Conservation (phyloP, 2,888 invertebrate genomes). For the Amaurobius ferox region DNA sequence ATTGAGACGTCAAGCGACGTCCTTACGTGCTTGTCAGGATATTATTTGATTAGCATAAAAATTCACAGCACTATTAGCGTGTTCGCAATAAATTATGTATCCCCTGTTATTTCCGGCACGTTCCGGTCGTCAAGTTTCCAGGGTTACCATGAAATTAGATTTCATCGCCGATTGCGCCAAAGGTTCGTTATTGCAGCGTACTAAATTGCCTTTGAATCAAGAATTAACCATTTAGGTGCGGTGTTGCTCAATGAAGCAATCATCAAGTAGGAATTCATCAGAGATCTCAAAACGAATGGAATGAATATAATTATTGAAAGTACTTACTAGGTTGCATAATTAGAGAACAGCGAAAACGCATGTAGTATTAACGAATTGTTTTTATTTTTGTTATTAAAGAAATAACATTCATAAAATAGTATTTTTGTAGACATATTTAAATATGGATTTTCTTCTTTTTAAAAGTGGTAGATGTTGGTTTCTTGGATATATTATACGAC, state of each 20-base stretch:
- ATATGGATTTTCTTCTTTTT: too few relatives aligned
- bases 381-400: too few relatives aligned
- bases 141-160: slow-evolving; percentile 37
- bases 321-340: neutral
- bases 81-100: slow-evolving; percentile 68
- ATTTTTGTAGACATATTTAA: too few relatives aligned
- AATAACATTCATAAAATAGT: too few relatives aligned
- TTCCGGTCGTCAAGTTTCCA: neutral
- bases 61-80: slow-evolving; percentile 41
- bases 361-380: too few relatives aligned
- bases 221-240: neutral
- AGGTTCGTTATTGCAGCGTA: neutral
- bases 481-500: too few relatives aligned
- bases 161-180: slow-evolving; percentile 4
- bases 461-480: too few relatives aligned
- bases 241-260: neutral
- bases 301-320: neutral
- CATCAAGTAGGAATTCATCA: neutral
- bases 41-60: slow-evolving; percentile 67
- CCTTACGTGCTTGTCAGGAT: slow-evolving; percentile 14
- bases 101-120: slow-evolving; percentile 41
- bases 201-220: neutral
- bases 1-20: slow-evolving; percentile 63
- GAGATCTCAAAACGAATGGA: neutral
- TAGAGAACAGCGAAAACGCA: too few relatives aligned